phyloP scores from a whole-genome alignment of 1,140 invertebrate species.

The Pseudomyrmex dendroicus region DNA sequence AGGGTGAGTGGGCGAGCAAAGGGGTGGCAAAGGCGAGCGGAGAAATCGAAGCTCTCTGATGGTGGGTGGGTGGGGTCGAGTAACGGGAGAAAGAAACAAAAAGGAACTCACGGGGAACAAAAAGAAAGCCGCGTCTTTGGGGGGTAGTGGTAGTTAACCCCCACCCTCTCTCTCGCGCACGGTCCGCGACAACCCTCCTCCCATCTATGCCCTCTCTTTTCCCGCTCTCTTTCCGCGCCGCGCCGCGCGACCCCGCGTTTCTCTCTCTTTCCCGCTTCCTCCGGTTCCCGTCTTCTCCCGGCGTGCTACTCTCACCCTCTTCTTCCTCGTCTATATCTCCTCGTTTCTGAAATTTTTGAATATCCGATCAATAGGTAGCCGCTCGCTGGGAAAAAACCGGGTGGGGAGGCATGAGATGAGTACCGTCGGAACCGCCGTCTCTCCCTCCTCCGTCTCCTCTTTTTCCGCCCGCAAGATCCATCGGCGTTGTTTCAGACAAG shows the following conservation, averaged over 20 bases:
- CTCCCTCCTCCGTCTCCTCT: conserved; percentile 14
- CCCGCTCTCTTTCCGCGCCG: conserved; percentile 38
- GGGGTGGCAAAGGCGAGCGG: conserved; percentile 60
- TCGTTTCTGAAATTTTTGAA: conserved; percentile 83
- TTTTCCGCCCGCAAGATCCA: conserved; percentile 59
- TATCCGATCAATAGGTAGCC: conserved; percentile 83
- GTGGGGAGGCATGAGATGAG: conserved; percentile 73
- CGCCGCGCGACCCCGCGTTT: conserved; percentile 49
- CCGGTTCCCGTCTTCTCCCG: conserved; percentile 55
- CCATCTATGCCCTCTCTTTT: conserved; percentile 54
- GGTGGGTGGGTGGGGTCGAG: conserved; percentile 65
- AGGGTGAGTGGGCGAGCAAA: conserved; percentile 60
- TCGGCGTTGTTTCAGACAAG: conserved; percentile 67
- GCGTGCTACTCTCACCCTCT: conserved; percentile 40
- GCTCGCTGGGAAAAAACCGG: conserved; percentile 77
- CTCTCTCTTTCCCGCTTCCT: conserved; percentile 66
- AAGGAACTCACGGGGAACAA: conserved; percentile 72
- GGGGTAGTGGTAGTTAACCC: conserved; percentile 75
- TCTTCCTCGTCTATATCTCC: conserved; percentile 66
- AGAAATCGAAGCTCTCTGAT: conserved; percentile 59
- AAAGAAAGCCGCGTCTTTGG: conserved; percentile 77
- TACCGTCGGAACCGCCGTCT: conserved; percentile 65
- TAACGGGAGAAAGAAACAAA: conserved; percentile 73
- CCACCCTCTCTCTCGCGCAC: conserved; percentile 48
- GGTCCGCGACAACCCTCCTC: conserved; percentile 72